These are phyloP conservation scores for Apamea epomidion DNA, from an alignment of 2,888 invertebrate genomes.

Conservation along the genomic window DNA sequence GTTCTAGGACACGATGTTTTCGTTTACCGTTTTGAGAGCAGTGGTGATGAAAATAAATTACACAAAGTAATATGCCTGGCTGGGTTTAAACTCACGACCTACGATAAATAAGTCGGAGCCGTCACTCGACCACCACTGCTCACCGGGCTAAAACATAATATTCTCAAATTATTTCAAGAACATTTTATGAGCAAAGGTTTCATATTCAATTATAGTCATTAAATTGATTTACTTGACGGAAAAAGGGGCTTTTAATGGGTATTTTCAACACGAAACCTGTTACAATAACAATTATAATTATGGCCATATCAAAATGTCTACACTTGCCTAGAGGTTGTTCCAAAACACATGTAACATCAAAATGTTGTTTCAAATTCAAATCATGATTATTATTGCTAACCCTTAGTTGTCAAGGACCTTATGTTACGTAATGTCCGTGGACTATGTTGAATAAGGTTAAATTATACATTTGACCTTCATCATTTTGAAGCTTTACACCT, in stretches of 20 bases:
- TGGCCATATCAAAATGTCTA: background rate
- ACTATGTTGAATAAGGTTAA: constrained; percentile 40
- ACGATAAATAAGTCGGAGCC: background rate
- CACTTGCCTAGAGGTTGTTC: background rate
- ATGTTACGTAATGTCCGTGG: constrained; percentile 17
- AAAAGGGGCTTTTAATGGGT: background rate
- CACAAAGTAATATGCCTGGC: background rate
- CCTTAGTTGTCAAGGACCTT: constrained; percentile 4
- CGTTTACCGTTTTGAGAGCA: background rate
- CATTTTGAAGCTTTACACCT: constrained; percentile 34
- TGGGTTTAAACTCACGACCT: background rate
- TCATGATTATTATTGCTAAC: constrained; percentile 23
- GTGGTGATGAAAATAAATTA: background rate
- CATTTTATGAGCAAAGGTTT: background rate
- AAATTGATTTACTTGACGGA: background rate
- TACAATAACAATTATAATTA: background rate
- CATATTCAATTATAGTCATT: background rate
- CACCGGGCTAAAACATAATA: background rate
- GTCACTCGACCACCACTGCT: background rate
- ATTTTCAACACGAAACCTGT: background rate
- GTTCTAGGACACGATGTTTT: background rate
- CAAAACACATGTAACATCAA: constrained; percentile 5
- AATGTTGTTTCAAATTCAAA: constrained; percentile 28
- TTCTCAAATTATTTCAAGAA: background rate
- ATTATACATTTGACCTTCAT: constrained; percentile 44